phyloP scores from a whole-genome alignment of 2,113 vertebrate genomes.

The Pholis gunnellus region DNA sequence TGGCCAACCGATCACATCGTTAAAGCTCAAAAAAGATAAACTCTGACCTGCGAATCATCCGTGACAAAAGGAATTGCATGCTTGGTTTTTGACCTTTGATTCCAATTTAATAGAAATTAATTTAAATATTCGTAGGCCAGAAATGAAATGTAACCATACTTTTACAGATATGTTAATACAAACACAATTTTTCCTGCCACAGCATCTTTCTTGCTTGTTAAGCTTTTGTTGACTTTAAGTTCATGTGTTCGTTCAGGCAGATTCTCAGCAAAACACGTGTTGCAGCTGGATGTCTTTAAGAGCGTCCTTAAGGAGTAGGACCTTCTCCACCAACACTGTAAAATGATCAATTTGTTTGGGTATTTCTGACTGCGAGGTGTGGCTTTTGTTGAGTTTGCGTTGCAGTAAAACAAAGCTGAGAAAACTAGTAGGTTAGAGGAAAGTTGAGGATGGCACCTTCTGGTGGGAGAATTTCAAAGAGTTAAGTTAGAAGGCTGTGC shows the following conservation, averaged over 20 bases:
- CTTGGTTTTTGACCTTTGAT: neutral
- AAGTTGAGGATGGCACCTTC: neutral
- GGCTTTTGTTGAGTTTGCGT: neutral
- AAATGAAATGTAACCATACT: neutral
- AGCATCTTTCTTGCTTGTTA: neutral
- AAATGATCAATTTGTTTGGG: neutral
- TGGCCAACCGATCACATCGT: too few species aligned
- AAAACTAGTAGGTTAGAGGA: too few species aligned
- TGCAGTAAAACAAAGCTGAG: neutral
- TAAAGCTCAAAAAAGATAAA: neutral
- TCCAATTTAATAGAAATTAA: neutral
- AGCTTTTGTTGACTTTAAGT: neutral
- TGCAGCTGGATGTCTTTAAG: neutral
- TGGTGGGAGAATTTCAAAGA: neutral
- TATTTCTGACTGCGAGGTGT: neutral
- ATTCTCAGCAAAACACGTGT: neutral
- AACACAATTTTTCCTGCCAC: neutral
- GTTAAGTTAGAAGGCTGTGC: neutral
- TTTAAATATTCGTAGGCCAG: neutral
- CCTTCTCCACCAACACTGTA: neutral
- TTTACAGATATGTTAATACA: neutral
- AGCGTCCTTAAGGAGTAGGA: neutral
- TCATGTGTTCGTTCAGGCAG: neutral
- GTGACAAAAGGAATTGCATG: neutral
- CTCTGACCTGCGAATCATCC: neutral